Evolutionary conservation across 2,888 invertebrate species (phyloP).

Genomic region (Pammene aurita): DNA sequence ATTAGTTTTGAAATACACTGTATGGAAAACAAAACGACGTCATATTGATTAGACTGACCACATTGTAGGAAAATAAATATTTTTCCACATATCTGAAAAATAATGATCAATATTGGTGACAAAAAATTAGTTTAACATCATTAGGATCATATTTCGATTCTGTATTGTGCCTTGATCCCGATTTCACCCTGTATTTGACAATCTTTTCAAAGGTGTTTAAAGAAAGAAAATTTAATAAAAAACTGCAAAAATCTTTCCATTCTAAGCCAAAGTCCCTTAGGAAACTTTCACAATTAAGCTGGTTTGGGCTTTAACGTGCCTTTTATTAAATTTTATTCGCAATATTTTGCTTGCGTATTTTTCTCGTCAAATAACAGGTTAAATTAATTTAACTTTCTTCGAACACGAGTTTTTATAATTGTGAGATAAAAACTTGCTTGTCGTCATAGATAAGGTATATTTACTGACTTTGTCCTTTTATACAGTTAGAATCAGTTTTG

Average conservation of each 20-base stretch:
- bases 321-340: constrained; percentile 59
- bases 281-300: constrained; percentile 62
- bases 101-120: no score
- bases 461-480: no score
- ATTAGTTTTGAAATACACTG: no score
- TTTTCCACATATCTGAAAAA: no score
- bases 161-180: no score
- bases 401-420: constrained; percentile 29
- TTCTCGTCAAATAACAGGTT: constrained; percentile 48
- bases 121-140: no score
- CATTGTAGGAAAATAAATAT: no score
- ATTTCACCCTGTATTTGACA: no score
- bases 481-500: no score
- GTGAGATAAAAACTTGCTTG: constrained; percentile 30
- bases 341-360: constrained; percentile 51
- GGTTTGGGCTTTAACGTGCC: constrained; percentile 51
- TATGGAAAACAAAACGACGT: no score
- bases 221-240: constrained; percentile 48
- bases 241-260: constrained; percentile 49
- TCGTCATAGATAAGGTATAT: constrained; percentile 4
- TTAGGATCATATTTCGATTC: no score
- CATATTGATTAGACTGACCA: no score
- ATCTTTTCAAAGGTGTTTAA: constrained; percentile 41
- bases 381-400: constrained; percentile 55
- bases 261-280: constrained; percentile 51